A percentile compares a stretch with the other conserved stretches of the same genome.
Evolutionary conservation across 30 jellyfish, hydroid and myxozoan species (phyloP).

Genomic region (Chrysaora quinquecirrha): DNA sequence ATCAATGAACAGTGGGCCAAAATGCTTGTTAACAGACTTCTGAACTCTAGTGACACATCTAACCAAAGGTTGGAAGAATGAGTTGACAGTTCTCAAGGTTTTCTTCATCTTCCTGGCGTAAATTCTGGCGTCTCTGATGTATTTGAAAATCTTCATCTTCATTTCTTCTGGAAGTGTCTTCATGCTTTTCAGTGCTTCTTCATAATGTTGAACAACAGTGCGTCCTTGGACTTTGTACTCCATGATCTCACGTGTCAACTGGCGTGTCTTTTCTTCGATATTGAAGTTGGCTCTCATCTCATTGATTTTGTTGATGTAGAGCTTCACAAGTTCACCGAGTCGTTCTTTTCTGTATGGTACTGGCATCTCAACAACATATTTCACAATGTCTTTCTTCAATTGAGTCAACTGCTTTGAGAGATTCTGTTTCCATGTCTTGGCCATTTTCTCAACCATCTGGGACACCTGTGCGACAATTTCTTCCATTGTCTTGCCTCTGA

Average conservation of each 20-base stretch:
- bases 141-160: conserved; percentile 36
- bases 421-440: conserved; percentile 49
- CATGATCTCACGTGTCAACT: conserved; percentile 39
- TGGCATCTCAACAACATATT: conserved; percentile 43
- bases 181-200: conserved; percentile 39
- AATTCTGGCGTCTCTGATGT: conserved; percentile 51
- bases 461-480: conserved; percentile 58
- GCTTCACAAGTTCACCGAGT: conserved; percentile 66
- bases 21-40: conserved; percentile 77
- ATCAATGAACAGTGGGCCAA: conserved; percentile 74
- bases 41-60: conserved; percentile 40
- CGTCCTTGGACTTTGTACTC: conserved; percentile 57
- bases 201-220: conserved; percentile 72
- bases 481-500: conserved; percentile 93
- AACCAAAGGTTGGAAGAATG: conserved; percentile 38
- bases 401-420: conserved; percentile 30
- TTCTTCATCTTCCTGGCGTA: conserved; percentile 57
- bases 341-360: conserved; percentile 92
- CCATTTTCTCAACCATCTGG: conserved; percentile 31
- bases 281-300: conserved; percentile 72
- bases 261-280: conserved; percentile 60
- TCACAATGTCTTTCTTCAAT: conserved; percentile 30
- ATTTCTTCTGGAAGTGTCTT: conserved; percentile 60
- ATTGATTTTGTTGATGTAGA: conserved; percentile 38
- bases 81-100: conserved; percentile 14